A percentile compares a stretch with the other conserved stretches of the same genome.
phyloP scores from a whole-genome alignment of 2,113 vertebrate genomes.

The Sakesphorus luctuosus region DNA sequence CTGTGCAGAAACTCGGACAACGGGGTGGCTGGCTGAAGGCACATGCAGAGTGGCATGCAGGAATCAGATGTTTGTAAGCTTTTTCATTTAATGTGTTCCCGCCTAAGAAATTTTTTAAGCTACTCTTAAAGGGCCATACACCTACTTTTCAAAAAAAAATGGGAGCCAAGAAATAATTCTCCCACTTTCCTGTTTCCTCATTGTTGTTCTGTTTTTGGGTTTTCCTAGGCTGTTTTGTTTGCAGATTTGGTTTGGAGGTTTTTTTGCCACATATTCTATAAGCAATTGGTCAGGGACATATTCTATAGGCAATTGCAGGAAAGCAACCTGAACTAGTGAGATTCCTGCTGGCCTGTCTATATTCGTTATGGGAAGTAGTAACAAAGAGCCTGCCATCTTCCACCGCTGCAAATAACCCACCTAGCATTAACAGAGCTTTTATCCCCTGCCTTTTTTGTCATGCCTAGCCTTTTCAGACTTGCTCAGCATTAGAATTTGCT shows the following conservation, averaged over 20 bases:
- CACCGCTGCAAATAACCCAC: neutral
- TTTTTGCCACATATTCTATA: neutral
- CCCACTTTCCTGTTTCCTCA: neutral
- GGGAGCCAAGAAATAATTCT: neutral
- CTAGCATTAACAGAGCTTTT: neutral
- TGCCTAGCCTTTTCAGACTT: neutral
- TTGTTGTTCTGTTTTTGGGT: neutral
- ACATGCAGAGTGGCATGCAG: neutral
- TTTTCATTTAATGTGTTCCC: neutral
- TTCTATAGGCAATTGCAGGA: neutral
- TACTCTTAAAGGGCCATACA: neutral
- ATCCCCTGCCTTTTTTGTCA: neutral
- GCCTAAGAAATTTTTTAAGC: neutral
- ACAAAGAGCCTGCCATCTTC: neutral
- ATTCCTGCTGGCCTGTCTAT: neutral
- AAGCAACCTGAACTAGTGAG: neutral
- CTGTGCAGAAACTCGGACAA: neutral
- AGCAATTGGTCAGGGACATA: neutral
- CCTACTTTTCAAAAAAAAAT: neutral
- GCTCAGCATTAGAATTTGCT: neutral
- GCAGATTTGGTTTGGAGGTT: neutral
- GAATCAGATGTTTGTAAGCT: neutral
- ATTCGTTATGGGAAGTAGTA: neutral
- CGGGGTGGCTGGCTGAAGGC: neutral
- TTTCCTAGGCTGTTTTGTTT: neutral